Conservation (phyloP, 2,888 invertebrate genomes). For the Cryptocephalus moraei region DNA sequence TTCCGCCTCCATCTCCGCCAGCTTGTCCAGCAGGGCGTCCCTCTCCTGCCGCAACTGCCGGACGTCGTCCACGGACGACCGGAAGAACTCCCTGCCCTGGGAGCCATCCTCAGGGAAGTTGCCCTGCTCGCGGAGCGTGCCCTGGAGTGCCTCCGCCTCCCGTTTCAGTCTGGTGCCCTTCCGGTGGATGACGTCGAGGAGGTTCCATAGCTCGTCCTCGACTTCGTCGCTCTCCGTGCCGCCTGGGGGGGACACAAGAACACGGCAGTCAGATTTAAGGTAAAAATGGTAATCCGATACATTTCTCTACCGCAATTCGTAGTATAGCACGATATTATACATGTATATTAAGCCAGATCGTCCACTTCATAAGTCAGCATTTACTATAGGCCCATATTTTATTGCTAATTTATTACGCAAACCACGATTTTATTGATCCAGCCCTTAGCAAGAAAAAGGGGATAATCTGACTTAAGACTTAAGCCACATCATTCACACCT, state of each 20-base stretch:
- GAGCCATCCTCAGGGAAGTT: slow-evolving; percentile 30
- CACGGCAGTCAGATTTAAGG: too few species aligned
- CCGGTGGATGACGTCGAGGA: slow-evolving; percentile 77
- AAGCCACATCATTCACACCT: too few species aligned
- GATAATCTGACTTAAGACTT: too few species aligned
- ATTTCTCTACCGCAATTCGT: too few species aligned
- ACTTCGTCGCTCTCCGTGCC: slow-evolving; percentile 12
- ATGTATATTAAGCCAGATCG: too few species aligned
- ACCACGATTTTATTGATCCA: too few species aligned
- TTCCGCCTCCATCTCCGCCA: slow-evolving; percentile 70
- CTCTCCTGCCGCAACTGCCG: slow-evolving; percentile 59
- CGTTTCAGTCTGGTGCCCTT: slow-evolving; percentile 54
- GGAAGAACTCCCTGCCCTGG: slow-evolving; percentile 31
- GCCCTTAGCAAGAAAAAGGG: too few species aligned
- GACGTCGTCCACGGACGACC: slow-evolving; percentile 44
- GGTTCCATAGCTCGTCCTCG: slow-evolving; percentile 65
- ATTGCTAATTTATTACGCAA: too few species aligned
- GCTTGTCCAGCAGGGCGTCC: slow-evolving; percentile 56
- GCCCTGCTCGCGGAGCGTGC: slow-evolving; percentile 44
- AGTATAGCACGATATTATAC: too few species aligned
- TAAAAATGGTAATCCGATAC: too few species aligned
- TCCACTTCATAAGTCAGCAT: too few species aligned
- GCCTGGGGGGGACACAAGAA: slow-evolving; percentile 7
- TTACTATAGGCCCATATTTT: too few species aligned
- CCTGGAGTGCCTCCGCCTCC: slow-evolving; percentile 44